Evolutionary conservation across 2,888 invertebrate species (phyloP).

Genomic region (Octonoba sinensis): DNA sequence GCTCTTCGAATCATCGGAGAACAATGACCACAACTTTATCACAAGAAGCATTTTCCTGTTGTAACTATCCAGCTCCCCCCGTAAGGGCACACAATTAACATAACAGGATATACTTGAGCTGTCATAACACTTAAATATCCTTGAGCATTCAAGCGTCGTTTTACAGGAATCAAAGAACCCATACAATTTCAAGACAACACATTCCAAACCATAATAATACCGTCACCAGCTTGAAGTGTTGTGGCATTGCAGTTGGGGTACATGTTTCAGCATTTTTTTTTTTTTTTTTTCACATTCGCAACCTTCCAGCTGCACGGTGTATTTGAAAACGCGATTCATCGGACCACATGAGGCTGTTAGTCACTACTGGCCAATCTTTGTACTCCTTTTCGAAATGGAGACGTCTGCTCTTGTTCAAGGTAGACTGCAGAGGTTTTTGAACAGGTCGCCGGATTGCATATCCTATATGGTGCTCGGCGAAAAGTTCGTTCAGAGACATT

Average conservation of each 20-base stretch:
- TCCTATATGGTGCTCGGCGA: background rate
- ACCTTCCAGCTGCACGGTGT: background rate
- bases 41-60: no score
- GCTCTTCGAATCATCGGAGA: background rate
- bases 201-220: background rate
- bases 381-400: background rate
- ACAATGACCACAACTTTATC: background rate
- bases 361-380: background rate
- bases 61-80: no score
- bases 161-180: background rate
- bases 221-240: background rate
- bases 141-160: slow-evolving; percentile 1
- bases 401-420: background rate
- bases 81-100: no score
- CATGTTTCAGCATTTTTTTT: no score
- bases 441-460: background rate
- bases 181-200: no score
- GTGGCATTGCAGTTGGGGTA: no score
- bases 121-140: slow-evolving; percentile 2
- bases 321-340: background rate
- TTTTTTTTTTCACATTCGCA: background rate
- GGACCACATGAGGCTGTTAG: background rate
- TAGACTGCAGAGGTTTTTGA: background rate
- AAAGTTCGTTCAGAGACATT: slow-evolving; percentile 11
- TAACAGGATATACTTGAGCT: background rate